These are phyloP conservation scores for Harpagus bidentatus DNA, from an alignment of 2,113 vertebrate genomes.

Conservation along the genomic window DNA sequence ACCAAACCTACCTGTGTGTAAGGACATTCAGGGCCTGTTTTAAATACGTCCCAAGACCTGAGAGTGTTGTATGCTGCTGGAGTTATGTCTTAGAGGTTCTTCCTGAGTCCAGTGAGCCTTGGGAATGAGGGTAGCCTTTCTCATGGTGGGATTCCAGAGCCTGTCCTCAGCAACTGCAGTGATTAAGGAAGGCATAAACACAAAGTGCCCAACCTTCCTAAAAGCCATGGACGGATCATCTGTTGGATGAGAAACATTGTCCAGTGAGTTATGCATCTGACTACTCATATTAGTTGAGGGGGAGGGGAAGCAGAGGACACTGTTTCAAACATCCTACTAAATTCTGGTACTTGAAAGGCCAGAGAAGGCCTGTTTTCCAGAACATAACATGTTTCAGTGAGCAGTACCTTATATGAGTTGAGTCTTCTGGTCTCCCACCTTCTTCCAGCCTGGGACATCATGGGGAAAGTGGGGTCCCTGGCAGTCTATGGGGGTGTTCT, in stretches of 20 bases:
- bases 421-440: neutral
- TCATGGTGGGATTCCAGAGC: neutral
- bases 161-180: neutral
- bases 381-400: neutral
- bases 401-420: neutral
- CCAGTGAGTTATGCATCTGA: neutral
- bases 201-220: neutral
- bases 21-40: neutral
- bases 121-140: neutral
- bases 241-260: neutral
- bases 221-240: neutral
- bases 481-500: neutral
- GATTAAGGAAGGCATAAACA: neutral
- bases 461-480: neutral
- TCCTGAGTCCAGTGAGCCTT: neutral
- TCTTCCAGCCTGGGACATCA: neutral
- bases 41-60: neutral
- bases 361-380: neutral
- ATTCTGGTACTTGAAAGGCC: neutral
- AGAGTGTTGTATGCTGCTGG: neutral
- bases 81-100: neutral
- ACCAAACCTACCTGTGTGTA: rapidly evolving
- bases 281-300: neutral
- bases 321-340: neutral
- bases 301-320: neutral